A percentile compares a stretch with the other conserved stretches of the same genome.
Evolutionary conservation across 2,797 vertebrate species (phyloP).

Genomic region (Paguma larvata): DNA sequence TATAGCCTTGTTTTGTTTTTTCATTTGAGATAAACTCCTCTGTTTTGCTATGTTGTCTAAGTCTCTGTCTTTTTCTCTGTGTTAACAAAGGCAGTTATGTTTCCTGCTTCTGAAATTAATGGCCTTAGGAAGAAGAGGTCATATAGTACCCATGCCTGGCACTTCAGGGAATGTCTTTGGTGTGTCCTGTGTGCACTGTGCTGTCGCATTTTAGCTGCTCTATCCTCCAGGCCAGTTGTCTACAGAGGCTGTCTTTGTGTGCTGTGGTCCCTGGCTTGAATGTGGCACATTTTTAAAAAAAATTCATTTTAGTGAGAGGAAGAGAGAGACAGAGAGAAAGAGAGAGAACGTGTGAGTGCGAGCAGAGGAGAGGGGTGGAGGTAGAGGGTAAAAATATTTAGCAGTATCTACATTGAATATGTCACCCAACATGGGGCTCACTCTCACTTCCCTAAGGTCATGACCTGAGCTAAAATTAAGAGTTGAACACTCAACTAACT

Average conservation of each 20-base stretch:
- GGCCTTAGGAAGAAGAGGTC: neutral
- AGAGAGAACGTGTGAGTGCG: too few relatives aligned
- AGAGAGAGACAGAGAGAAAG: too few relatives aligned
- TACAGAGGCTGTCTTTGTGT: neutral
- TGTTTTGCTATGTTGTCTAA: neutral
- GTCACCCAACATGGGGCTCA: too few relatives aligned
- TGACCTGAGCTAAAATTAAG: too few relatives aligned
- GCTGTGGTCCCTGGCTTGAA: neutral
- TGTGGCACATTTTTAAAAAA: neutral
- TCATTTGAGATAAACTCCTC: neutral
- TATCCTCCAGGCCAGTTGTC: neutral
- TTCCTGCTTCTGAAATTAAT: neutral
- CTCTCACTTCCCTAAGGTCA: too few relatives aligned
- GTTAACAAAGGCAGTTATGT: neutral
- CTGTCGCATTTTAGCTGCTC: neutral
- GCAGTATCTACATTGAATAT: too few relatives aligned
- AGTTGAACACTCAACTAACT: too few relatives aligned
- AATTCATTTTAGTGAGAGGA: too few relatives aligned
- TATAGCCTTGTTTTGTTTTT: neutral
- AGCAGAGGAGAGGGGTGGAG: too few relatives aligned
- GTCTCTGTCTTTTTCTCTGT: neutral
- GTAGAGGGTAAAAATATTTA: too few relatives aligned
- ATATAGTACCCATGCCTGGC: neutral
- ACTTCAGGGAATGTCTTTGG: neutral
- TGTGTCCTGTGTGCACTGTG: neutral